Evolutionary conservation across 2,888 invertebrate species (phyloP).

Genomic region (Rhagium mordax): DNA sequence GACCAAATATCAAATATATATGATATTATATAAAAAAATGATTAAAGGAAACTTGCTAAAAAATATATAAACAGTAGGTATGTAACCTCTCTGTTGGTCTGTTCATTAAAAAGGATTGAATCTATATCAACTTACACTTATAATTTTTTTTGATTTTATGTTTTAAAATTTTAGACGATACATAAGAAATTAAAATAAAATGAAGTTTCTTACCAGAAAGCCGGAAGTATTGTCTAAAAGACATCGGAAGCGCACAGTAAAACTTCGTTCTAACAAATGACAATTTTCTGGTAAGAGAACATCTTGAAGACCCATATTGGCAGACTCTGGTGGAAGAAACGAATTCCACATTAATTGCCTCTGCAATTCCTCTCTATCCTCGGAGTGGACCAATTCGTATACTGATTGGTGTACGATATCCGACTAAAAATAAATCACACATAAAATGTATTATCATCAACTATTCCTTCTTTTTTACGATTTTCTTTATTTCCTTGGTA

Average conservation of each 20-base stretch:
- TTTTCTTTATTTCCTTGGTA: too few relatives aligned
- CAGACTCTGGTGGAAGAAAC: conserved; percentile 86
- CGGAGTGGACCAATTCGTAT: conserved; percentile 98
- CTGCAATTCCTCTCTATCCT: conserved; percentile 98
- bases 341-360: conserved; percentile 96
- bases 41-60: too few relatives aligned
- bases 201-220: conserved; percentile 84
- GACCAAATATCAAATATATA: too few relatives aligned
- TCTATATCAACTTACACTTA: too few relatives aligned
- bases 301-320: conserved; percentile 87
- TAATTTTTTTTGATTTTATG: too few relatives aligned
- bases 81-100: too few relatives aligned
- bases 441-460: neutral
- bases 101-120: too few relatives aligned
- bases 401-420: conserved; percentile 99
- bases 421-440: conserved; percentile 81
- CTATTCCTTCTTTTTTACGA: too few relatives aligned
- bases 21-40: too few relatives aligned
- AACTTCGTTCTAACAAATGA: conserved; percentile 94
- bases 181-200: neutral
- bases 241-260: conserved; percentile 99
- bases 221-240: conserved; percentile 99
- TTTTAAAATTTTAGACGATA: too few relatives aligned
- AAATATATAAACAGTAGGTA: too few relatives aligned
- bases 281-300: conserved; percentile 90